Conservation (phyloP, 2,113 vertebrate genomes). For the Asarcornis scutulata region DNA sequence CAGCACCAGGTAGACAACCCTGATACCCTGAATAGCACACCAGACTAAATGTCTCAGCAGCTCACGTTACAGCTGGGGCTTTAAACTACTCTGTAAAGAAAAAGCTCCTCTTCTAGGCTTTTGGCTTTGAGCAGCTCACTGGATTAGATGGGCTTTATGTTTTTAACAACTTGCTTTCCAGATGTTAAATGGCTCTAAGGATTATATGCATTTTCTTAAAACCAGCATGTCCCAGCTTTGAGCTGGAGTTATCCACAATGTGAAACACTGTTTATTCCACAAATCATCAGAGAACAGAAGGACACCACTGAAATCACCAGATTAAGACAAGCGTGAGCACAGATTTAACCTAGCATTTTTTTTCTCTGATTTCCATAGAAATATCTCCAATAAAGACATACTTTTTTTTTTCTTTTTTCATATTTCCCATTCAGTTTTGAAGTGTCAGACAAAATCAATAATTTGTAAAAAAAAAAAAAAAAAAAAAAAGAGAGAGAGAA, state of each 20-base stretch:
- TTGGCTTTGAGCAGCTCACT: constrained; percentile 21
- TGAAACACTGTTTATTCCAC: not conserved
- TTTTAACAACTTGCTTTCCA: constrained; percentile 69
- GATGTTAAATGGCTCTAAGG: constrained; percentile 59
- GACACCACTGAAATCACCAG: constrained; percentile 22
- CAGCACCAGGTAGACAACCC: not conserved
- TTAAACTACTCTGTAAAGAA: not conserved
- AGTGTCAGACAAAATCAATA: not conserved
- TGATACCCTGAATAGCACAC: not conserved
- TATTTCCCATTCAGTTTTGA: not conserved
- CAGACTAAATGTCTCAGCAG: not conserved
- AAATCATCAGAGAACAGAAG: constrained; percentile 30
- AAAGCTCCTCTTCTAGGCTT: constrained; percentile 32
- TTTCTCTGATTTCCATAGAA: not conserved
- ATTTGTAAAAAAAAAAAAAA: not conserved
- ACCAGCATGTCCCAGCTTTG: constrained; percentile 24
- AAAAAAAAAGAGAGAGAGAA: not conserved
- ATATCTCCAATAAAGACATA: not conserved
- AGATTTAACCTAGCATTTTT: constrained; percentile 16
- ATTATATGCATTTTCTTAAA: constrained; percentile 61
- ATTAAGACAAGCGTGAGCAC: constrained; percentile 34
- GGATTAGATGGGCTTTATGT: constrained; percentile 60
- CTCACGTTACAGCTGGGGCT: not conserved
- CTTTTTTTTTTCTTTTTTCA: not conserved
- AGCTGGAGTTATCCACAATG: constrained; percentile 1